Conservation (phyloP, 37 sponge, comb jelly and placozoan genomes). For the Bolinopsis microptera region DNA sequence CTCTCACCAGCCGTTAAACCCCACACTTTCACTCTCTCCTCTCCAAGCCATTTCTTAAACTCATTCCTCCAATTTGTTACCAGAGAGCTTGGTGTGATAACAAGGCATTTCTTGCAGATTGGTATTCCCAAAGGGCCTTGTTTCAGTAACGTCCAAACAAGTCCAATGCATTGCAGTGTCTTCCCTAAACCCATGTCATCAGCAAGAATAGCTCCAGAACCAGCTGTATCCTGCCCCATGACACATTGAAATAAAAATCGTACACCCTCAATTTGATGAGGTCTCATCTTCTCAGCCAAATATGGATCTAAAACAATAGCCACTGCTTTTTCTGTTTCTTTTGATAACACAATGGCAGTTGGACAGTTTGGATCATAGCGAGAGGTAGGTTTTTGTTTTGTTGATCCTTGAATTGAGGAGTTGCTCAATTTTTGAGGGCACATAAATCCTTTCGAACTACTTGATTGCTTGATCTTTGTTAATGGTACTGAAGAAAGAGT, state of each 20-base stretch:
- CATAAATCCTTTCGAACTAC: neutral
- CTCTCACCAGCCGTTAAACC: slow-evolving; percentile 79
- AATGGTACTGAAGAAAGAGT: neutral
- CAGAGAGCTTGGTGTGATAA: slow-evolving; percentile 86
- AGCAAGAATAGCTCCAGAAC: slow-evolving; percentile 84
- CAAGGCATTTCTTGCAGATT: slow-evolving; percentile 70
- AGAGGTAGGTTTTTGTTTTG: slow-evolving; percentile 57
- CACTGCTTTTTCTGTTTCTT: slow-evolving; percentile 67
- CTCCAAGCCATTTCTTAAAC: slow-evolving; percentile 88
- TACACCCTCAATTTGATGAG: slow-evolving; percentile 41
- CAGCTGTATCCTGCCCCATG: slow-evolving; percentile 75
- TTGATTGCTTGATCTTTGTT: neutral
- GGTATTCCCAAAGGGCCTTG: slow-evolving; percentile 81
- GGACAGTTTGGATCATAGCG: slow-evolving; percentile 68
- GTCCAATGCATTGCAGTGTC: slow-evolving; percentile 53
- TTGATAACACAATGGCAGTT: slow-evolving; percentile 77
- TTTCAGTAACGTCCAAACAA: slow-evolving; percentile 78
- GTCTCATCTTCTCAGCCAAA: neutral
- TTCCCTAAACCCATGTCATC: slow-evolving; percentile 68
- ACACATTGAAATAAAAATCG: slow-evolving; percentile 36
- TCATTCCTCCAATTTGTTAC: slow-evolving; percentile 90
- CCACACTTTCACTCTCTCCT: slow-evolving; percentile 79
- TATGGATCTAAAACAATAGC: slow-evolving; percentile 91
- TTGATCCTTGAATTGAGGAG: neutral
- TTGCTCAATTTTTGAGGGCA: neutral